Evolutionary conservation across 2,888 invertebrate species (phyloP), one percentile per base, ranked within the genome.

Genomic region (Lomographa bimaculata): DNA sequence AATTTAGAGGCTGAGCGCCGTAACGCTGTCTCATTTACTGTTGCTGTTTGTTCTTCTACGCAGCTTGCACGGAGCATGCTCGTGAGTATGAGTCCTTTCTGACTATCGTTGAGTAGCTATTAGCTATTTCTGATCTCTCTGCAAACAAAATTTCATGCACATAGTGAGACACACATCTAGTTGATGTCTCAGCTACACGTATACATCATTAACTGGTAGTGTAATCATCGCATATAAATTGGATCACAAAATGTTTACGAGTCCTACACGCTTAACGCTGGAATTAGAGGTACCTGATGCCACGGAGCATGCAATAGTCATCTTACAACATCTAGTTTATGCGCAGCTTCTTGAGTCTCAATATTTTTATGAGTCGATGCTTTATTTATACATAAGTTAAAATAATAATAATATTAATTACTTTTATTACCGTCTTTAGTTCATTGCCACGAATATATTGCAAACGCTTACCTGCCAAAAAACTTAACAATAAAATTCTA

Each of bases 61-160:
- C 92, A 93, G 95, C 94, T 95, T 94, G 94, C 95, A 94, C 94
- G 95, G 94, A 94, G 94, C 94, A 95, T 95, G 95, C 94, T 94
- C 93, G 95, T 95, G 93, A 95, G 94, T 95, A 94, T 91, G 71
- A 71, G 68, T 67, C 57, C 64, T 74, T 54, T 73, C 63, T n/a
- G n/a, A n/a, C n/a, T 70, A 70, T 54, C 60, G 71, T 50, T 14
- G 14, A 52, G 50, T 57, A 49, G 56, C 51, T 36, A 43, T 51
- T 35, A 37, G 47, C 54, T 48, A 49, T 40, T 27, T 45, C 36
- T 43, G 27, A 55, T 58, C 50, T 53, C 48, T 61, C 48, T 58
- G 33, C 46, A 42, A 45, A 44, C 51, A 51, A 51, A 38, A 52
- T 34, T 39, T 36, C 33, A 37, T 26, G 44, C 25, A 19, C 34